A percentile compares a stretch with the other conserved stretches of the same genome.
These are phyloP conservation scores for Bradypus variegatus DNA, from an alignment of 2,797 vertebrate genomes.

Conservation along the genomic window DNA sequence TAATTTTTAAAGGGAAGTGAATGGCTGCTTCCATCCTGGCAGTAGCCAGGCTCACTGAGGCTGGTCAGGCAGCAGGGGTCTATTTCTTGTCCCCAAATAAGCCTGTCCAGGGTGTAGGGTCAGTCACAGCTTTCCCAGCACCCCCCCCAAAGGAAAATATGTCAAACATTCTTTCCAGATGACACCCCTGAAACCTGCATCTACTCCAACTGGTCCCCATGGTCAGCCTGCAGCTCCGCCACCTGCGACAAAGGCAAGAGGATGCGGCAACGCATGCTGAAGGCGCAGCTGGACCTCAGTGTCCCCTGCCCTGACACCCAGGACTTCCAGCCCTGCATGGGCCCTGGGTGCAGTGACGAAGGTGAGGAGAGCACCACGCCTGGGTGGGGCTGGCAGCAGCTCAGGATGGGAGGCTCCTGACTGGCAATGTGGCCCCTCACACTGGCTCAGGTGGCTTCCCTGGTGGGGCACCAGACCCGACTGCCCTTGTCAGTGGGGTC, in stretches of 20 bases:
- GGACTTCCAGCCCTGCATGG: conserved; percentile 99
- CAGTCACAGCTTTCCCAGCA: not conserved
- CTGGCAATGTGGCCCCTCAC: rapidly evolving
- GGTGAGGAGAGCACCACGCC: conserved; percentile 72
- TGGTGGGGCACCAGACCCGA: not conserved
- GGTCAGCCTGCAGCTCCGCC: conserved; percentile 98
- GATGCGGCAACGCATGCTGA: conserved; percentile 98
- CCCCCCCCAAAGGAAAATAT: not conserved
- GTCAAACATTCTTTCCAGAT: conserved; percentile 73
- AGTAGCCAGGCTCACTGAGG: not conserved
- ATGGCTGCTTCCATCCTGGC: not conserved
- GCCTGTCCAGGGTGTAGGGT: not conserved
- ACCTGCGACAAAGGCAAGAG: conserved; percentile 98
- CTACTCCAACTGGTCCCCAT: conserved; percentile 98
- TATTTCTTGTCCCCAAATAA: not conserved
- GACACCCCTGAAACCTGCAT: conserved; percentile 99
- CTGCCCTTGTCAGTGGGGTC: not conserved
- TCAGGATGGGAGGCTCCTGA: not conserved
- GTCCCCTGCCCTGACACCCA: conserved; percentile 97
- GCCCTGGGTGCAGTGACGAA: conserved; percentile 95
- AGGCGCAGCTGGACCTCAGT: conserved; percentile 96
- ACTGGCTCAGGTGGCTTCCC: rapidly evolving
- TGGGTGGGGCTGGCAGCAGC: not conserved
- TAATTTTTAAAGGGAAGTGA: not conserved
- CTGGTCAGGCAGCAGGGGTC: not conserved